These are phyloP conservation scores for Pyrocephalus nanus DNA, from an alignment of 2,797 vertebrate species.

Conservation along the genomic window DNA sequence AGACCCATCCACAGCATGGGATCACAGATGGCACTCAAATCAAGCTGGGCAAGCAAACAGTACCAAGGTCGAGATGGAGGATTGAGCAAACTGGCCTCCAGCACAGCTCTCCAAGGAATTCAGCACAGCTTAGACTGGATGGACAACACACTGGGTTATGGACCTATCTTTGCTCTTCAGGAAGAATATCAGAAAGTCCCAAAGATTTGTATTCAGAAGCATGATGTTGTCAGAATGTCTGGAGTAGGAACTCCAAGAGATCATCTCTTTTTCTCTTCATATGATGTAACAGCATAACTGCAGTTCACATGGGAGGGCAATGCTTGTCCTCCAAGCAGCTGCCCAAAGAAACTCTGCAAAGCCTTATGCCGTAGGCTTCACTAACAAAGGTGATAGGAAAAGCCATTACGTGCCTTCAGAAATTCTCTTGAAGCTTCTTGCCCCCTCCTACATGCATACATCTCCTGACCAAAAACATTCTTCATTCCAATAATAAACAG, in stretches of 20 bases:
- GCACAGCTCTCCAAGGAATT: neutral
- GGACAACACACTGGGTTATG: neutral
- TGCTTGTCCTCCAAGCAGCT: neutral
- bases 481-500: neutral
- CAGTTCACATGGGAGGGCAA: neutral
- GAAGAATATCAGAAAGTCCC: neutral
- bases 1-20: neutral
- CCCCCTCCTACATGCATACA: neutral
- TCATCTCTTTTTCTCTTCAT: neutral
- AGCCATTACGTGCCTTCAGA: neutral
- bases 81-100: neutral
- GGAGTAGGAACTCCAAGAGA: neutral
- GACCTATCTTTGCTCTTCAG: neutral
- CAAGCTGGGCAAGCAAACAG: neutral
- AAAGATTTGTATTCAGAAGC: neutral
- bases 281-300: neutral
- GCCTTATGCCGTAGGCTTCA: neutral
- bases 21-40: neutral
- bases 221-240: neutral
- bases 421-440: neutral
- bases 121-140: neutral
- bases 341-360: neutral
- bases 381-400: neutral
- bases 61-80: neutral
- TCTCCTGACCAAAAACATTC: neutral